Conservation (phyloP, 2,113 vertebrate genomes). For the Chamaea fasciata region DNA sequence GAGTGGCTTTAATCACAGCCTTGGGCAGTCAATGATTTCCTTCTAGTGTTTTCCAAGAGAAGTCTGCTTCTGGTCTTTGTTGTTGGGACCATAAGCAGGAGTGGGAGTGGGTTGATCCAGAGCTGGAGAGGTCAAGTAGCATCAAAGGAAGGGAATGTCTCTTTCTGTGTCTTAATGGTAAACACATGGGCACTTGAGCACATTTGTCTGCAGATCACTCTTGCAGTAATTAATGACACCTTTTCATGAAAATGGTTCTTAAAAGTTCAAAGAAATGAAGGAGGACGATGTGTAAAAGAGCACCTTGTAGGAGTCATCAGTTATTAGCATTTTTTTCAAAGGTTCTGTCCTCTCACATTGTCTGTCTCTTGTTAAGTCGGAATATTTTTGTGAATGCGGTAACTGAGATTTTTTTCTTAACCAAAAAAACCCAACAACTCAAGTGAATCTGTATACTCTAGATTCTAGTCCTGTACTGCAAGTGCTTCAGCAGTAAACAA, state of each 20-base stretch:
- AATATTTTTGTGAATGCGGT: background rate
- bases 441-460: background rate
- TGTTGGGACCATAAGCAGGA: background rate
- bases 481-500: background rate
- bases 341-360: background rate
- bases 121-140: background rate
- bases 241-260: background rate
- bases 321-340: background rate
- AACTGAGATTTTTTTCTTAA: background rate
- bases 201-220: background rate
- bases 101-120: background rate
- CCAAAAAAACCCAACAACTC: background rate
- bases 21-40: background rate
- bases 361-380: background rate
- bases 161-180: background rate
- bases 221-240: background rate
- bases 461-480: background rate
- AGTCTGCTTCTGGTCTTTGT: background rate
- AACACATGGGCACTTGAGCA: background rate
- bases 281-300: background rate
- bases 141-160: background rate
- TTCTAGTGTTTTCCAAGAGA: background rate
- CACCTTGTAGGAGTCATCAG: background rate
- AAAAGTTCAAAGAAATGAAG: background rate
- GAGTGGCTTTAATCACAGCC: background rate